phyloP scores from a whole-genome alignment of 2,888 invertebrate genomes.

The Hypselothyrea guttata region DNA sequence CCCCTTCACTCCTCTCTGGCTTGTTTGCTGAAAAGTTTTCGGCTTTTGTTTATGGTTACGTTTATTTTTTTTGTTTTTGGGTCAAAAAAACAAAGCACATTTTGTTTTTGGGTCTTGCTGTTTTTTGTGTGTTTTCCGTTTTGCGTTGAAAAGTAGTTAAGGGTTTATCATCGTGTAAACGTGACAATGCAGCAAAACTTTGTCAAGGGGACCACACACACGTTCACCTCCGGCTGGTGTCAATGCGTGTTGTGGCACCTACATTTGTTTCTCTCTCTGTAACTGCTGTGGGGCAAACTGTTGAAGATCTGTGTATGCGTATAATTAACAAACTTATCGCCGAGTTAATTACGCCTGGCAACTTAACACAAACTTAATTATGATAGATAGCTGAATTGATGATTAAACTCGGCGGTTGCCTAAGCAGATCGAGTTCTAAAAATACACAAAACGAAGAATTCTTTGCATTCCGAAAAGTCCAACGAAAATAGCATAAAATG shows the following conservation, averaged over 20 bases:
- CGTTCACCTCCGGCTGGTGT: slow-evolving; percentile 18
- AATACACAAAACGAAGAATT: no score
- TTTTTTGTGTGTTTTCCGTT: slow-evolving; percentile 41
- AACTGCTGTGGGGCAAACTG: slow-evolving; percentile 24
- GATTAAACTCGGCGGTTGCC: no score
- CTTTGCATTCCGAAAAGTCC: no score
- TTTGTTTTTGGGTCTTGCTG: slow-evolving; percentile 32
- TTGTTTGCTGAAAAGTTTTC: slow-evolving; percentile 61
- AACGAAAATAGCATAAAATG: no score
- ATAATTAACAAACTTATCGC: slow-evolving; percentile 63
- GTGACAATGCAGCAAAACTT: slow-evolving; percentile 65
- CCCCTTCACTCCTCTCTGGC: neutral
- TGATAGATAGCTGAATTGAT: neutral
- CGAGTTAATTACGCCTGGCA: slow-evolving; percentile 31
- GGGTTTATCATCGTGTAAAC: slow-evolving; percentile 77
- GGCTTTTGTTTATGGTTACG: slow-evolving; percentile 59
- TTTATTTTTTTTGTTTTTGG: slow-evolving; percentile 43
- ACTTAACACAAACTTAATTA: slow-evolving; percentile 1
- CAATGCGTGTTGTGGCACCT: slow-evolving; percentile 23
- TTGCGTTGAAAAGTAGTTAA: slow-evolving; percentile 65
- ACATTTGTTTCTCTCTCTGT: neutral
- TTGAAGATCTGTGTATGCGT: slow-evolving; percentile 40
- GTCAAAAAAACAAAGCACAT: slow-evolving; percentile 40
- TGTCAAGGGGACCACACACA: slow-evolving; percentile 39
- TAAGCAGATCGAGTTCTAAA: no score